phyloP scores from a whole-genome alignment of 2,797 vertebrate genomes.

The Carapus acus region DNA sequence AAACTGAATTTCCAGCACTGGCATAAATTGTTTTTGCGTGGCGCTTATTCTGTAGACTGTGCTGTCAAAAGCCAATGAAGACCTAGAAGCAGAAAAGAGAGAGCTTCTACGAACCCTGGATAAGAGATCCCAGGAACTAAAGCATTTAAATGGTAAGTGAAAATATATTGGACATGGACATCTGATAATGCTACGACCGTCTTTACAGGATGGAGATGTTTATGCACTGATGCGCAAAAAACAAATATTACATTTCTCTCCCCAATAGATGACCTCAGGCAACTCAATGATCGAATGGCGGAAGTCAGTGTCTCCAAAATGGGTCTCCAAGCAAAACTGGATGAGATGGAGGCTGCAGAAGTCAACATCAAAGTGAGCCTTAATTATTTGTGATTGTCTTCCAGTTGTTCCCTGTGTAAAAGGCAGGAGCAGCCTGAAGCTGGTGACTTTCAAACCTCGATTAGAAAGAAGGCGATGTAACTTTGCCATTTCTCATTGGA shows the following conservation, averaged over 20 bases:
- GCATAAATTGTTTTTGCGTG: not conserved
- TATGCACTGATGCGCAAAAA: too few relatives aligned
- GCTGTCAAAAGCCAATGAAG: conserved; percentile 85
- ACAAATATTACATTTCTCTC: conserved; percentile 13
- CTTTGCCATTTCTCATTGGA: too few relatives aligned
- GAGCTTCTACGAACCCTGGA: conserved; percentile 89
- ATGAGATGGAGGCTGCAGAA: conserved; percentile 89
- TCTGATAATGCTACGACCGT: too few relatives aligned
- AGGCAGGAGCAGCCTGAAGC: too few relatives aligned
- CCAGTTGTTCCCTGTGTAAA: too few relatives aligned
- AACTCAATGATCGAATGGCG: conserved; percentile 84
- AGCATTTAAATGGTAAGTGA: conserved; percentile 84
- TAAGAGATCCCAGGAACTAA: conserved; percentile 83
- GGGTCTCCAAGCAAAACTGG: conserved; percentile 84
- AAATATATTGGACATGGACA: too few relatives aligned
- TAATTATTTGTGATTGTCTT: not conserved
- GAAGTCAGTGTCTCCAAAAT: conserved; percentile 83
- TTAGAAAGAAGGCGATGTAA: too few relatives aligned
- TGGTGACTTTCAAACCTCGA: too few relatives aligned
- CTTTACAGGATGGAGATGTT: too few relatives aligned
- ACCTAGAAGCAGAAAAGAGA: conserved; percentile 89
- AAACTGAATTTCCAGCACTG: not conserved
- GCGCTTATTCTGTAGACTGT: conserved; percentile 64
- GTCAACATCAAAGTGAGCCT: conserved; percentile 85
- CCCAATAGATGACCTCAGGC: conserved; percentile 83